Conservation (phyloP, 2,888 invertebrate genomes). For the Phasia obesa region DNA sequence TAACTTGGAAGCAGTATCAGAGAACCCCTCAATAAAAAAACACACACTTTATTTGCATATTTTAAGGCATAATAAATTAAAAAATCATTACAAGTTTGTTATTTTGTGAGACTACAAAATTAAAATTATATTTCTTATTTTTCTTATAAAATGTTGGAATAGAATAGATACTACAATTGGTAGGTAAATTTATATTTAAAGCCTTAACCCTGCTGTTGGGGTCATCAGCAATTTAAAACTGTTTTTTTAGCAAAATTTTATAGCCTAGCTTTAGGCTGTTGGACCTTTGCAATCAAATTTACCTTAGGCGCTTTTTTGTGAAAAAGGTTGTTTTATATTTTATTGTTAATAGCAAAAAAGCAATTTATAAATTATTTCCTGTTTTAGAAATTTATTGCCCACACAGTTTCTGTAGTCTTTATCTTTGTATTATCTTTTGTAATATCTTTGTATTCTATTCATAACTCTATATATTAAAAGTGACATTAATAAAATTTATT, state of each 20-base stretch:
- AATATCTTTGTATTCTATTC: too few relatives aligned
- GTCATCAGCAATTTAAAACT: slow-evolving; percentile 41
- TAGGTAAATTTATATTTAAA: slow-evolving; percentile 27
- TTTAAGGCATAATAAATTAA: slow-evolving; percentile 32
- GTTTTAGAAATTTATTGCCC: too few relatives aligned
- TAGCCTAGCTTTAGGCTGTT: slow-evolving; percentile 12
- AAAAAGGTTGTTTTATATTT: background rate
- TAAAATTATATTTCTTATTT: background rate
- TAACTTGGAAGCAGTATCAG: background rate
- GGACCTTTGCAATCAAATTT: background rate
- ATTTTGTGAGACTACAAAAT: slow-evolving; percentile 15
- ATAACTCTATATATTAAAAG: too few relatives aligned
- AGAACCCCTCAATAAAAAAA: background rate
- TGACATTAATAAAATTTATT: too few relatives aligned
- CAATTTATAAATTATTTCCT: too few relatives aligned
- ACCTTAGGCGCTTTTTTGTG: background rate
- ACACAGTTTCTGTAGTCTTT: too few relatives aligned
- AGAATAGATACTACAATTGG: background rate
- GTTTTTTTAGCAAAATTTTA: slow-evolving; percentile 16
- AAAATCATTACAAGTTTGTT: background rate
- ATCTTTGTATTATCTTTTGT: too few relatives aligned
- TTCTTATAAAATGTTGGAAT: background rate
- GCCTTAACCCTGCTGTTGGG: background rate
- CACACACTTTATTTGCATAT: background rate
- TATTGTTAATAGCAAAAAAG: background rate